Evolutionary conservation across 2,888 invertebrate species (phyloP).

Genomic region (Itoplectis maculator): DNA sequence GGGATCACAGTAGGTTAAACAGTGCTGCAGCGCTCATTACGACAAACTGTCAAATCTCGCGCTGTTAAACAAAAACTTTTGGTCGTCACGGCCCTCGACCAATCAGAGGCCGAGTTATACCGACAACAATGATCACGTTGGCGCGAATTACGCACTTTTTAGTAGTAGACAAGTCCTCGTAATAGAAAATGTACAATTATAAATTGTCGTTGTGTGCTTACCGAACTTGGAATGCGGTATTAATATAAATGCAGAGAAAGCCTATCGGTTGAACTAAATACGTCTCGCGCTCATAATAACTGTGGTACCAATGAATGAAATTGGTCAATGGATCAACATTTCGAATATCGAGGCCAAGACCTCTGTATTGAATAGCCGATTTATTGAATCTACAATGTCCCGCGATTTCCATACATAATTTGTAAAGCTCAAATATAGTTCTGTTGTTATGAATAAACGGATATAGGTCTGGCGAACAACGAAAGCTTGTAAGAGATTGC

Average conservation of each 20-base stretch:
- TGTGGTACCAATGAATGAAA: neutral
- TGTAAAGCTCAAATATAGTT: neutral
- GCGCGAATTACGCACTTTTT: no score
- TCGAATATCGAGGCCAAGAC: neutral
- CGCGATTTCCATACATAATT: neutral
- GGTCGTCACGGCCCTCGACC: no score
- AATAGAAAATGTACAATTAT: no score
- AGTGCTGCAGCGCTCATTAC: no score
- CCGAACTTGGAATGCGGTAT: neutral
- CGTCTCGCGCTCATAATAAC: neutral
- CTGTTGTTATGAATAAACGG: neutral
- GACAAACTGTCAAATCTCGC: no score
- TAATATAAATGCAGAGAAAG: neutral
- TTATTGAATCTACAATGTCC: neutral
- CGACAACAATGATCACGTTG: no score
- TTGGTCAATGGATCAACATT: neutral
- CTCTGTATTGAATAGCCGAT: neutral
- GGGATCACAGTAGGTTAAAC: no score
- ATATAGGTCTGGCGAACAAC: neutral
- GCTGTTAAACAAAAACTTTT: no score
- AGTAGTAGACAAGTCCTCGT: no score
- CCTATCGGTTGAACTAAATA: neutral
- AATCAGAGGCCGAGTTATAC: no score
- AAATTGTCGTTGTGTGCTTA: neutral
- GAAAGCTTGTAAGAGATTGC: constrained; percentile 34